These are phyloP conservation scores for Rotaria magnacalcarata DNA, from an alignment of 2,888 invertebrate genomes.

Conservation along the genomic window DNA sequence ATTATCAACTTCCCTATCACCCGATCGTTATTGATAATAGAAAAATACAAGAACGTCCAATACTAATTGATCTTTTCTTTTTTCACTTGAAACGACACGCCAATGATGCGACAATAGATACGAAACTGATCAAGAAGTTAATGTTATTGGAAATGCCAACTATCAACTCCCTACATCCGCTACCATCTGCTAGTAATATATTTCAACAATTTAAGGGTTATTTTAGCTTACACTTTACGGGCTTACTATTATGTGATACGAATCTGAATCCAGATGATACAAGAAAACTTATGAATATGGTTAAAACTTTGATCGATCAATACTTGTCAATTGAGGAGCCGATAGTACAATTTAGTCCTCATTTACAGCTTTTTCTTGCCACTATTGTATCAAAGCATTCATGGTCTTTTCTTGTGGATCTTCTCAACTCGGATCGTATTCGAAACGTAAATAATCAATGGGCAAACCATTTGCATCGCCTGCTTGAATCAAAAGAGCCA, in stretches of 20 bases:
- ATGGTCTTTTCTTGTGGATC: neutral
- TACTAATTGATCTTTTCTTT: neutral
- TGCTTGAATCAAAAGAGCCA: neutral
- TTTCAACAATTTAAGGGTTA: neutral
- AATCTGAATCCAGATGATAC: neutral
- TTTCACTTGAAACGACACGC: neutral
- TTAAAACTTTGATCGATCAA: neutral
- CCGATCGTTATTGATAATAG: too few species aligned
- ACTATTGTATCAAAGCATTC: neutral
- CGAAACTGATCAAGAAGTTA: neutral
- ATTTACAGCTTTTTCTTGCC: neutral
- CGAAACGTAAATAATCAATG: neutral
- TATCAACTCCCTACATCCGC: neutral
- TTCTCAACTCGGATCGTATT: neutral
- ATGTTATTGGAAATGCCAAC: neutral
- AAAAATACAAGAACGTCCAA: too few species aligned
- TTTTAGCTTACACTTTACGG: neutral
- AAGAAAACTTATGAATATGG: too few species aligned
- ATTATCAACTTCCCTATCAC: too few species aligned
- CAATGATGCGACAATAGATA: neutral
- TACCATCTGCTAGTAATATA: rapidly evolving
- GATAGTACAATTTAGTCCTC: neutral
- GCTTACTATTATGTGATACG: neutral
- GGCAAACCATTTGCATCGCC: neutral
- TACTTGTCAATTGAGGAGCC: neutral